Conservation (phyloP, 2,113 vertebrate genomes). For the Arenaria interpres region DNA sequence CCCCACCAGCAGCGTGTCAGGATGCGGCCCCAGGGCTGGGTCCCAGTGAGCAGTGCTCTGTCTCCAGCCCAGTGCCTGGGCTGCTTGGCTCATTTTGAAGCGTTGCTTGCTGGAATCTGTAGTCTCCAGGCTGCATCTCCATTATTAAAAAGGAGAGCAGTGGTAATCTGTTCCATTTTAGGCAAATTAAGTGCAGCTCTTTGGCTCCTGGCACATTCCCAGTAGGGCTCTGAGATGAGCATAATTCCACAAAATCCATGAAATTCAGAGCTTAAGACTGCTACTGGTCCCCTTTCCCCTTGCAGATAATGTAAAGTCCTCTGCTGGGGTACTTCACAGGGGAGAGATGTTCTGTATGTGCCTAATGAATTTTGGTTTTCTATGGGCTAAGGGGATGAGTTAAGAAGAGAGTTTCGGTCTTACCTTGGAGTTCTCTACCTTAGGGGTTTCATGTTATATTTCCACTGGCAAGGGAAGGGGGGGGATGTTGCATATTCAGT, state of each 20-base stretch:
- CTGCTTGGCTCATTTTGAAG: neutral
- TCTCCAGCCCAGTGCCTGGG: neutral
- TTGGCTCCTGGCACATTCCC: conserved; percentile 49
- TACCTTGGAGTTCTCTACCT: conserved; percentile 19
- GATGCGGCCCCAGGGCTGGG: neutral
- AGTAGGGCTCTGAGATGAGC: neutral
- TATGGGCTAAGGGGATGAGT: neutral
- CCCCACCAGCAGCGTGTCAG: neutral
- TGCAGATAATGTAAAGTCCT: neutral
- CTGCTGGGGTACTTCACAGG: neutral
- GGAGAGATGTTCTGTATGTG: neutral
- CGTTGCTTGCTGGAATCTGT: conserved; percentile 19
- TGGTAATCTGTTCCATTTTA: conserved; percentile 57
- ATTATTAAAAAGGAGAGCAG: conserved; percentile 37
- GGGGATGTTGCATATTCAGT: neutral
- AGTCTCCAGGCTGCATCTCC: conserved; percentile 53
- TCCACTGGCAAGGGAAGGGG: neutral
- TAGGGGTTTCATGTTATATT: neutral
- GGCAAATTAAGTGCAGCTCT: conserved; percentile 54
- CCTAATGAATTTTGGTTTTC: neutral
- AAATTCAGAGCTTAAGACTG: neutral
- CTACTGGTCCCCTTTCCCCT: neutral
- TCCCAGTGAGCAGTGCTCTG: neutral
- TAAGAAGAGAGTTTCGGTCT: conserved; percentile 9
- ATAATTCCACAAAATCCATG: conserved; percentile 49